Evolutionary conservation across 1,140 invertebrate genomes (phyloP), one percentile per base, ranked within the genome.

Genomic region (Mesaphorura yosii): DNA sequence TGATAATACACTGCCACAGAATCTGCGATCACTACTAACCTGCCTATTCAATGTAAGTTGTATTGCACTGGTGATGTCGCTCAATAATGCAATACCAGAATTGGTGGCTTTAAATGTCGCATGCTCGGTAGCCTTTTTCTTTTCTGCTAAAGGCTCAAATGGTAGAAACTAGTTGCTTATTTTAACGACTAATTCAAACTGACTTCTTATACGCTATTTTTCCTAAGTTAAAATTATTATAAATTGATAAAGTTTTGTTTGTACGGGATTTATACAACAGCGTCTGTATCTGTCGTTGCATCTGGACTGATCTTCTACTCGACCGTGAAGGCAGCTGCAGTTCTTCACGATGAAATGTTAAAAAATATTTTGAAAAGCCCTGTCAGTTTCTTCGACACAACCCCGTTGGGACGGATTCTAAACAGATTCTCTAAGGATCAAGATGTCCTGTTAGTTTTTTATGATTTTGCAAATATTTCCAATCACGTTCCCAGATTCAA

Each of bases 401-500:
- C 87, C 60, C 87, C 87, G 39, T 67, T 82, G 55, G 88, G 88
- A 64, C 76, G 87, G 64, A 78, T 89, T 65, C 72, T 91, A 62
- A 88, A 88, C 73, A 76, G 83, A 64, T 89, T 92, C 72, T 78
- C 78, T 69, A 86, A 85, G 72, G 87, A 88, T 74, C 75, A 88
- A 60, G 84, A 88, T 67, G 76, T 77, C 59, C 71, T 86, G 19
- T 27, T 55, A 22, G 48, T 50, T 12, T 72, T 14, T 46, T 17
- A 4, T 48, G 67, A 78, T 75, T n/a, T n/a, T n/a, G n/a, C n/a
- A 59, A 82, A 78, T 77, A 66, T 66, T 57, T 60, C 59, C 77
- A 78, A 66, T 72, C 85, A 67, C 81, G 82, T 45, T 76, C 76
- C 73, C 78, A 77, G 58, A 67, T 85, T 64, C 71, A 79, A n/a